Evolutionary conservation across 2,888 invertebrate genomes (phyloP).

Genomic region (Eupeodes luniger): DNA sequence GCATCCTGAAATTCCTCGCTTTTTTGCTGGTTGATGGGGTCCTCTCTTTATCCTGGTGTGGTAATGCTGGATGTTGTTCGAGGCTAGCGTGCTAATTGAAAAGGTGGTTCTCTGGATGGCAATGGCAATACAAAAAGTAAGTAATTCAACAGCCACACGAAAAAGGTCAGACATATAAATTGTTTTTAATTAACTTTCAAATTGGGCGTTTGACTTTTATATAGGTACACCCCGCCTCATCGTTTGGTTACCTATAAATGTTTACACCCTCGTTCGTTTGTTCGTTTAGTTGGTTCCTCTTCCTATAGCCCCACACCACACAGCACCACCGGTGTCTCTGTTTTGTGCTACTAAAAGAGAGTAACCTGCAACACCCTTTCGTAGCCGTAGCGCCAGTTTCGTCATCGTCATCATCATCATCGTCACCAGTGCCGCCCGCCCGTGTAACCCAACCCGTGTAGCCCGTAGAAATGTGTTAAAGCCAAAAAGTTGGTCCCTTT

Average conservation of each 20-base stretch:
- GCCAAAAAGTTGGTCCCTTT: conserved; percentile 59
- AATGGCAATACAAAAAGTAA: conserved; percentile 26
- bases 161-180: conserved; percentile 67
- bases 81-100: conserved; percentile 59
- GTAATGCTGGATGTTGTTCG: neutral
- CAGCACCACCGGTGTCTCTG: neutral
- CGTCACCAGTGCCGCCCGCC: neutral
- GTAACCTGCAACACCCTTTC: conserved; percentile 13
- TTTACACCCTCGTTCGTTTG: neutral
- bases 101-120: conserved; percentile 23
- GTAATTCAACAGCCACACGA: conserved; percentile 49
- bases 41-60: neutral
- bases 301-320: neutral
- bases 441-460: neutral
- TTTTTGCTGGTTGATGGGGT: neutral
- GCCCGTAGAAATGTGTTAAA: conserved; percentile 25
- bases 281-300: too few species aligned
- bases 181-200: conserved; percentile 72
- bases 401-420: conserved; percentile 7
- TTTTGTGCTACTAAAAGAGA: neutral
- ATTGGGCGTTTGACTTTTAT: conserved; percentile 62
- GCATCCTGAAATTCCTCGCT: neutral
- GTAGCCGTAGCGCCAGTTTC: neutral
- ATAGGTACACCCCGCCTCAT: neutral
- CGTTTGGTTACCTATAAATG: neutral